Percentiles rank a stretch among this genome's conserved stretches.
Evolutionary conservation across 2,113 vertebrate genomes (phyloP).

Genomic region (Aphelocoma coerulescens): DNA sequence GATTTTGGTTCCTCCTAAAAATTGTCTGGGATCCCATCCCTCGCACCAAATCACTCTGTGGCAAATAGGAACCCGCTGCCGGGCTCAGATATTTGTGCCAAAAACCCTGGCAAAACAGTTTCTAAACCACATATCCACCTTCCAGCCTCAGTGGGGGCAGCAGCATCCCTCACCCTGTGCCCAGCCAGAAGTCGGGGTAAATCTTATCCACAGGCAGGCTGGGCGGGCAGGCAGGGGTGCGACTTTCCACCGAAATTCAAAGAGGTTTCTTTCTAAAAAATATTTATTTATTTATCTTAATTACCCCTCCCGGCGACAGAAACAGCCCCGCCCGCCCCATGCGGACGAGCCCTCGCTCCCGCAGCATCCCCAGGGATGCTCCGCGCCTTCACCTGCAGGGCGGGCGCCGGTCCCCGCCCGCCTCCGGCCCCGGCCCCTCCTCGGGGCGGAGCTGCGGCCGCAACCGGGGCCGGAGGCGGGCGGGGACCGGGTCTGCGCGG

Average conservation of each 20-base stretch:
- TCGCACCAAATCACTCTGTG: neutral
- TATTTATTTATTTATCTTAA: neutral
- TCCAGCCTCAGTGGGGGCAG: neutral
- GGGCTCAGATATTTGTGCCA: neutral
- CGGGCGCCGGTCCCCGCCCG: neutral
- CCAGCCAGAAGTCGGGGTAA: neutral
- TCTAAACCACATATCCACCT: neutral
- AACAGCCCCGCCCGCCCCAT: neutral
- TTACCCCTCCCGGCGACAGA: neutral
- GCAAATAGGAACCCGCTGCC: neutral
- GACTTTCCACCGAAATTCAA: neutral
- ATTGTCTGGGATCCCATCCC: no score
- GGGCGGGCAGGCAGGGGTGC: neutral
- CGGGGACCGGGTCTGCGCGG: neutral
- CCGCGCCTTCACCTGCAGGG: neutral
- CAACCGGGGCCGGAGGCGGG: neutral
- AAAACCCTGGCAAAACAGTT: neutral
- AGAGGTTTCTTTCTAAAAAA: neutral
- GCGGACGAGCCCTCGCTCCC: neutral
- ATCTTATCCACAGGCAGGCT: neutral
- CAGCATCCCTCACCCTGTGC: neutral
- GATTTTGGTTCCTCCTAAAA: neutral
- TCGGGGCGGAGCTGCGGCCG: neutral
- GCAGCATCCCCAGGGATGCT: neutral
- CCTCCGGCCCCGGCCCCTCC: neutral